Evolutionary conservation across 2,113 vertebrate species (phyloP), one percentile per base, ranked within the genome.

Genomic region (Perccottus glenii): DNA sequence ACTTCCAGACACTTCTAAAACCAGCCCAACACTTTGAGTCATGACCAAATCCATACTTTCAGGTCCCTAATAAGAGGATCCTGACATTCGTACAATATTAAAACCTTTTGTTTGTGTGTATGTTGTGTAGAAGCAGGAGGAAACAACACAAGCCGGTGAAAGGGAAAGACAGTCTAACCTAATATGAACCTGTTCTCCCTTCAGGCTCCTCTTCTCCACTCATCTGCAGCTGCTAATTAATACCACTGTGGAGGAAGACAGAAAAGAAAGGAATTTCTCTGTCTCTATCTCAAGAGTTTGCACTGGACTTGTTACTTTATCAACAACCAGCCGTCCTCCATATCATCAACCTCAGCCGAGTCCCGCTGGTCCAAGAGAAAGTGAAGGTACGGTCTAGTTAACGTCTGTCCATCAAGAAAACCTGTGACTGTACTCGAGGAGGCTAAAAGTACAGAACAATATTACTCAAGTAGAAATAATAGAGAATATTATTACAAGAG

Each of bases 191-290:
- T 82, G 71, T 65, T 85, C 73, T 89, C 82, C 83, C 90, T 89
- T 72, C 75, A 83, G 87, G 88, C 89, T 90, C 60, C 58, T 6
- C 4, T 71, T 84, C 86, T 86, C 71, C 78, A 85, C 82, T 90
- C 89, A 87, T 89, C 85, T 89, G 84, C 85, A 86, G 78, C 86
- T 88, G 83, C 86, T 91, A 90, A 90, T 91, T 90, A 89, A 90
- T 86, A 90, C 87, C 82, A 90, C 86, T 85, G 85, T 82, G 87
- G 87, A 87, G 82, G 83, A 64, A 71, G 64, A 72, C 58, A 73
- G 71, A 83, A 68, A 47, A 70, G 73, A 57, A 46, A 68, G 64
- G 65, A 64, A 72, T 64, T 68, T 68, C 64, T 72, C 80, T 46
- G 16, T 33, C 68, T 60, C 67, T 59, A 68, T 79, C 78, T 77